phyloP scores from a whole-genome alignment of 1,140 invertebrate genomes.

The Campoletis sonorensis region DNA sequence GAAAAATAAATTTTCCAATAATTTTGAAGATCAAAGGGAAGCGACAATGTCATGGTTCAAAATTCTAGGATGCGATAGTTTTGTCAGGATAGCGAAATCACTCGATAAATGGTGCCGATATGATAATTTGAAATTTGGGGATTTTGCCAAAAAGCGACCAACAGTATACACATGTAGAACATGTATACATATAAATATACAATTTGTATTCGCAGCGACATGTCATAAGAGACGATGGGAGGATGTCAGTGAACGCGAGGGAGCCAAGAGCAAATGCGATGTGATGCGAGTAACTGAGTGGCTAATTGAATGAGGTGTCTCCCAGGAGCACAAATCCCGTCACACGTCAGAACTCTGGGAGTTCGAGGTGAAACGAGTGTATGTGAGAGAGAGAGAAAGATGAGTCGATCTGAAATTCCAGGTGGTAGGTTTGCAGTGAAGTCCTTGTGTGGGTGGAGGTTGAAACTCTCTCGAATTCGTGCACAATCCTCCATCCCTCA shows the following conservation, averaged over 20 bases:
- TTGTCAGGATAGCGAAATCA: too few relatives aligned
- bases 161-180: not conserved
- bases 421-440: not conserved
- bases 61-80: too few relatives aligned
- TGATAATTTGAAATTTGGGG: not conserved
- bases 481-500: constrained; percentile 17
- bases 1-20: too few relatives aligned
- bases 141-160: not conserved
- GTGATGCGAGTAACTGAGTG: constrained; percentile 75
- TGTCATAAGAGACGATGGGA: not conserved
- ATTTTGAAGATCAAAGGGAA: too few relatives aligned
- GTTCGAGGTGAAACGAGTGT: constrained; percentile 31
- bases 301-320: constrained; percentile 75
- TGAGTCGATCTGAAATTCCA: not conserved
- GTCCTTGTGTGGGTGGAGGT: constrained; percentile 15
- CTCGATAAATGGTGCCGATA: not conserved
- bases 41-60: too few relatives aligned
- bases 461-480: not conserved
- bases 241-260: constrained; percentile 18
- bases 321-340: constrained; percentile 70
- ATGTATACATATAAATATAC: constrained; percentile 1
- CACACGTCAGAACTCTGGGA: constrained; percentile 69
- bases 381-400: not conserved
- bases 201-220: constrained; percentile 15
- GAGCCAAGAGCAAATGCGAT: constrained; percentile 67